Base-by-base conservation (phyloP, 2,113 vertebrate genomes). In the Ammospiza caudacuta region DNA sequence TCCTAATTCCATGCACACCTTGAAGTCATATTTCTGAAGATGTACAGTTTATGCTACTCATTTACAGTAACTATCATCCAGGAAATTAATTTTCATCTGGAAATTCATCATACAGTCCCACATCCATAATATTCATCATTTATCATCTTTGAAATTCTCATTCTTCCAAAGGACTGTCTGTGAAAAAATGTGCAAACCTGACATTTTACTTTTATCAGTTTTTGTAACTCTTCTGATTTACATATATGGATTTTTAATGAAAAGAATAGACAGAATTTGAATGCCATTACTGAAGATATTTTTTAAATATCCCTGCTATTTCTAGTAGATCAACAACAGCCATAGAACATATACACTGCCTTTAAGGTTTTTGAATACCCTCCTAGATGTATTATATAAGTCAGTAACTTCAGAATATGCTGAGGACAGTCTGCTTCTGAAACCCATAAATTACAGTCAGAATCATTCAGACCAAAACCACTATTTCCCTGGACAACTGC, bases 371-470 rank as follows among this genome's bases (percentile, higher is more conserved):
- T 57, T 84, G 7, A 81, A 49, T 49, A 49, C 5, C 19, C 19
- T 84, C 72, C 46, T 59, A 66, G 10, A 70, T 41, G 15, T 11
- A 24, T 57, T 62, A 35, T 16, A 10, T 19, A 74, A 39, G 2
- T 44, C 21, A 66, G 15, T 66, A 70, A 37, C 11, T 84, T 66
- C 33, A 73, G 35, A 62, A 41, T 74, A 54, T 0, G 1, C 19
- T 74, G 62, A 79, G 72, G 37, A 49, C 27, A 78, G 3, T 7
- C 57, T 82, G 15, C 19, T 90, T 70, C 57, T 58, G 43, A 78
- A 87, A 70, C 7, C 31, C 66, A 63, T 86, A 85, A 79, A 79
- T 72, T 91, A 83, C 49, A 80, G 52, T 67, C 67, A 89, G 63
- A 88, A 80, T 11, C 33, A 61, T 61, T 89, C 39, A 76, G 27